Percentiles rank a stretch among this genome's conserved stretches.
Conservation (phyloP, 2,888 invertebrate species). For the Pyrochroa serraticornis region DNA sequence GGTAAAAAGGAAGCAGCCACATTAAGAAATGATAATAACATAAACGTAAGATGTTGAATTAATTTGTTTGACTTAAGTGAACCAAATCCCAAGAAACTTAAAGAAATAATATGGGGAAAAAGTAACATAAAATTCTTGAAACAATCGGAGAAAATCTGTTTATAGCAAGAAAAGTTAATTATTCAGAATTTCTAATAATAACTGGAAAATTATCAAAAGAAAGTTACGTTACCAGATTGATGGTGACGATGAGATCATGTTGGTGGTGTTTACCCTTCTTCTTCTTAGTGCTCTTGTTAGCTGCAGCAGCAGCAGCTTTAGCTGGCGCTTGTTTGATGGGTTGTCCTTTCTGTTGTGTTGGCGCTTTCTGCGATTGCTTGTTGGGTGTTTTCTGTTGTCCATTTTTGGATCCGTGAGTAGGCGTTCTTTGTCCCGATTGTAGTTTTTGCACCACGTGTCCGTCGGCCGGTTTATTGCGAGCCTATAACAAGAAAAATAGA, state of each 20-base stretch:
- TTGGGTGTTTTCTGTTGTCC: slow-evolving; percentile 63
- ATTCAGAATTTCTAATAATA: too few species aligned
- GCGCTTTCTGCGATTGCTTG: slow-evolving; percentile 69
- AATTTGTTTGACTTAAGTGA: too few species aligned
- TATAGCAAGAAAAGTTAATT: too few species aligned
- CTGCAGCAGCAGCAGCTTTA: slow-evolving; percentile 63
- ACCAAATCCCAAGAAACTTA: too few species aligned
- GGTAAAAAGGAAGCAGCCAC: too few species aligned
- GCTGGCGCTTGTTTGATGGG: slow-evolving; percentile 71
- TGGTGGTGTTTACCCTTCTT: slow-evolving; percentile 81
- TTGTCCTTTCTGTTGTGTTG: slow-evolving; percentile 72
- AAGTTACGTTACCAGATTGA: slow-evolving; percentile 83
- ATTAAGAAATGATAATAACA: too few species aligned
- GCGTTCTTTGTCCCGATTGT: slow-evolving; percentile 69
- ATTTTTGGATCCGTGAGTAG: slow-evolving; percentile 63
- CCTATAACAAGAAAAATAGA: slow-evolving; percentile 60
- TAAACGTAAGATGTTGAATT: too few species aligned
- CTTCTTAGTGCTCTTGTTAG: slow-evolving; percentile 69
- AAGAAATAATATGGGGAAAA: too few species aligned
- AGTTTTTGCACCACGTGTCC: slow-evolving; percentile 78
- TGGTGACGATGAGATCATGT: slow-evolving; percentile 81
- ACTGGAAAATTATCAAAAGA: too few species aligned
- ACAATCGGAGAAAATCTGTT: too few species aligned
- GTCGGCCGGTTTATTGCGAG: slow-evolving; percentile 82
- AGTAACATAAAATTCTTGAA: too few species aligned